Evolutionary conservation across 2,113 vertebrate genomes (phyloP), one percentile per base, ranked within the genome.

Genomic region (Chelonoidis abingdonii): DNA sequence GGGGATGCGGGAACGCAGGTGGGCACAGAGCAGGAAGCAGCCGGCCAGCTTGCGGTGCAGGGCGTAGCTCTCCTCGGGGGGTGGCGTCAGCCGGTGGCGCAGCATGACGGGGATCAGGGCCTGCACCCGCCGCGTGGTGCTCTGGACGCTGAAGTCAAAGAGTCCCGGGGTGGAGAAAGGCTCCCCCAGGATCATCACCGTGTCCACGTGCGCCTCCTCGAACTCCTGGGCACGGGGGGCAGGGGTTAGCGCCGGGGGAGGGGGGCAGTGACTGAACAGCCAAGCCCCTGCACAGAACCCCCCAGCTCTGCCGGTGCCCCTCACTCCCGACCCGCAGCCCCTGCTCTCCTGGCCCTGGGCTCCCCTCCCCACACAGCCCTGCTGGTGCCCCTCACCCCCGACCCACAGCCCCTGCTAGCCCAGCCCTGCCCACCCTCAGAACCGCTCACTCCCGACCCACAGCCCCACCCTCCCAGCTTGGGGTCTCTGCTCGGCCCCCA

Each of bases 21-120:
- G 99, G 97, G 99, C 98, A 87, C 99, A 99, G 97, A 99, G 99
- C 95, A 99, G 99, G 98, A 99, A 99, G 88, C 99, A 98, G 93
- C 99, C 99, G 0, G 99, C 99, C 98, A 99, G 98, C 96, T 99
- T 99, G 83, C 99, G 99, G 94, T 99, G 99, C 57, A 99, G 98
- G 11, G 99, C 99, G 82, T 99, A 99, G n/a, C 98, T 97, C 97
- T 99, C 99, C 87, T 99, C 99, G 0, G 99, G 99, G 0, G 99
- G 99, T 0, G 99, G 99, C 2, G 98, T 97, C 82, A 99, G 98
- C 6, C 99, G 98, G 97, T 99, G 98, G 54, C 93, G 98, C 50
- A 99, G 98, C 98, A 99, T 98, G 75, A 99, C 96, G 0, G 99
- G 99, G 76, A 99, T 88, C 80, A 99, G 98, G 83, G 85, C 96